A percentile compares a stretch with the other conserved stretches of the same genome.
Evolutionary conservation across 2,797 vertebrate genomes (phyloP).

Genomic region (Crossoptilon crossoptilon): DNA sequence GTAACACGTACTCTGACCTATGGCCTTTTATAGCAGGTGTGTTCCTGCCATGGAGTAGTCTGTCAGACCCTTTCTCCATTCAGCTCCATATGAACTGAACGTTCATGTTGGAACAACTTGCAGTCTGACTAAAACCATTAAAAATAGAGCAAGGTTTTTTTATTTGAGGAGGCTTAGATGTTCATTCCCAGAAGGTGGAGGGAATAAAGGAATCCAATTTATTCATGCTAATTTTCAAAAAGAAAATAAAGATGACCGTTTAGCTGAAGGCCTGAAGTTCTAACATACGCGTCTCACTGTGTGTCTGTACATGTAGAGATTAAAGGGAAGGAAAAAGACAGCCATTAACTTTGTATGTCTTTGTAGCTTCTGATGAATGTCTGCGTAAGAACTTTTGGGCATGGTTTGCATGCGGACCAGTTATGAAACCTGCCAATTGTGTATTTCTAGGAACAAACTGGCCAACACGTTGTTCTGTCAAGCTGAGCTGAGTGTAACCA

Average conservation of each 20-base stretch:
- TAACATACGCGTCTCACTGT: not conserved
- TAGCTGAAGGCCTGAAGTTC: not conserved
- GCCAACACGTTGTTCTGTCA: not conserved
- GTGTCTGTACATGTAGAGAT: not conserved
- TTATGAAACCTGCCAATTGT: not conserved
- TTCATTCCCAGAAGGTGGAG: not conserved
- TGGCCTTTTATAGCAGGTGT: not conserved
- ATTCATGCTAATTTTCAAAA: not conserved
- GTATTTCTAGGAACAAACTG: not conserved
- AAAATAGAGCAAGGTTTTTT: not conserved
- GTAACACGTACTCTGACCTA: not conserved
- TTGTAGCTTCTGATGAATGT: not conserved
- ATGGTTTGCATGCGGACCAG: not conserved
- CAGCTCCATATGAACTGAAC: not conserved
- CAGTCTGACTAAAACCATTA: not conserved
- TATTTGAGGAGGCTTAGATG: not conserved
- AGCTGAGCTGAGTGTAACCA: not conserved
- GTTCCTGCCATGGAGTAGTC: not conserved
- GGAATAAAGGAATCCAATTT: not conserved
- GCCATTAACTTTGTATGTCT: not conserved
- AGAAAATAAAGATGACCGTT: not conserved
- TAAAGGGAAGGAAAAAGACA: not conserved
- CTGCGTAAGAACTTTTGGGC: accelerated
- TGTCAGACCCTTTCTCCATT: not conserved
- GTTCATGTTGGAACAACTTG: not conserved